phyloP scores from a whole-genome alignment of 2,797 vertebrate genomes.

The Dicrostonyx torquatus region DNA sequence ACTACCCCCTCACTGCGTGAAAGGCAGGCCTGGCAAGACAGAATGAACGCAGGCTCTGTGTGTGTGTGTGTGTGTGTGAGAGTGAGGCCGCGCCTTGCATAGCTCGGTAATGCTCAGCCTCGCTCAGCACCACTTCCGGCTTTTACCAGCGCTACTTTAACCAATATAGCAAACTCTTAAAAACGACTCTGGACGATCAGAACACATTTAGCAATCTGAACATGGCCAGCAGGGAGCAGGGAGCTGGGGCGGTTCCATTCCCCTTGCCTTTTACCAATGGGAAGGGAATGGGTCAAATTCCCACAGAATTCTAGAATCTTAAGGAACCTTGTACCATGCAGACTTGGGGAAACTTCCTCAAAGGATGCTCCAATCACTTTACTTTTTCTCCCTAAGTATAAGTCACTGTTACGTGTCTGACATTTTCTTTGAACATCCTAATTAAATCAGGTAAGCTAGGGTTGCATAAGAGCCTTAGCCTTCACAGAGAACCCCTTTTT shows the following conservation, averaged over 20 bases:
- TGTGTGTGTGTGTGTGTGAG: neutral
- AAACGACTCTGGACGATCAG: neutral
- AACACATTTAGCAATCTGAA: neutral
- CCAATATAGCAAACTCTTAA: neutral
- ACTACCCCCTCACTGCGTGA: neutral
- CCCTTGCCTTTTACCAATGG: neutral
- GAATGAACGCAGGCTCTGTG: neutral
- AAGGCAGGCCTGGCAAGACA: neutral
- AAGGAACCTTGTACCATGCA: neutral
- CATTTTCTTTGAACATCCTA: neutral
- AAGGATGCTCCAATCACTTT: neutral
- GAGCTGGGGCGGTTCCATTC: slow-evolving; percentile 29
- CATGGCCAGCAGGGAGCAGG: neutral
- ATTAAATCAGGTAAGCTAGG: slow-evolving; percentile 1
- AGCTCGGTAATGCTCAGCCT: neutral
- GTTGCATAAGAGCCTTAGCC: neutral
- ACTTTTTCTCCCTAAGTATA: neutral
- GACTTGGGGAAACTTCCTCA: neutral
- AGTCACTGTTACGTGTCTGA: neutral
- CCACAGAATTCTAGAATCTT: neutral
- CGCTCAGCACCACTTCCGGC: neutral
- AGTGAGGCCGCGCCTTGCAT: neutral
- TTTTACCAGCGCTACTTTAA: neutral
- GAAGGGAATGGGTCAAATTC: neutral
- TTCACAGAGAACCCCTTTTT: neutral